Base-by-base conservation (phyloP, 92 coral and sea anemone genomes). In the Palythoa grandiflora region DNA sequence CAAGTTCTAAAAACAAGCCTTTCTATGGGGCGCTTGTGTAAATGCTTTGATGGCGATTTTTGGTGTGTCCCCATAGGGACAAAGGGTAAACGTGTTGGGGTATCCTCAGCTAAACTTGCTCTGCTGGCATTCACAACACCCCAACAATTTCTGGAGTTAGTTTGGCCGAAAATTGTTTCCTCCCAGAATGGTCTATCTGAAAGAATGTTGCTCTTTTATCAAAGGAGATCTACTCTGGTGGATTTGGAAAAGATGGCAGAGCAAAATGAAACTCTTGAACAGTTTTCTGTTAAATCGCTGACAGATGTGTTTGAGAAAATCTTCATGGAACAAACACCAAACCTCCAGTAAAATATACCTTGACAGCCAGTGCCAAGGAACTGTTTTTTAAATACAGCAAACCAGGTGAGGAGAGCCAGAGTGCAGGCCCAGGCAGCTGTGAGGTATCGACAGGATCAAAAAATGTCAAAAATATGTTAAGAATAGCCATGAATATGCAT, bases 51-150 rank as follows among this genome's bases (percentile, higher is more conserved):
- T 39, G 96, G 93, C 35, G 92, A 94, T n/a, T 90, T 77, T 66
- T 92, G 94, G 94, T 94, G 88, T 52, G 83, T 87, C 37, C 57
- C 92, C 12, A 94, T 88, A 77, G 96, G 94, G 66, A 83, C 60
- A 35, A 65, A 83, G 57, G 80, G 83, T 50, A 83, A 83, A 37
- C 87, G 87, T 17, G 83, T 83, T 21, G 87, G 87, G 35, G 66
- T 59, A 15, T 59, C 66, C 66, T 59, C 19, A 59, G 87, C 87
- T 10, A 63, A 83, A 68, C 87, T 66, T 8, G 87, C 87, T 8
- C 38, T 83, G 83, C 80, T 83, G 83, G 81, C 87, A 37, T 83
- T 83, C 79, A 83, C 87, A 28, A 83, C 87, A 65, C 89, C 84
- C 6, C 66, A 78, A 60, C 83, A 73, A 65, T 54, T 86, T 87